phyloP scores from a whole-genome alignment of 2,888 invertebrate genomes.

The Nebria brevicollis region DNA sequence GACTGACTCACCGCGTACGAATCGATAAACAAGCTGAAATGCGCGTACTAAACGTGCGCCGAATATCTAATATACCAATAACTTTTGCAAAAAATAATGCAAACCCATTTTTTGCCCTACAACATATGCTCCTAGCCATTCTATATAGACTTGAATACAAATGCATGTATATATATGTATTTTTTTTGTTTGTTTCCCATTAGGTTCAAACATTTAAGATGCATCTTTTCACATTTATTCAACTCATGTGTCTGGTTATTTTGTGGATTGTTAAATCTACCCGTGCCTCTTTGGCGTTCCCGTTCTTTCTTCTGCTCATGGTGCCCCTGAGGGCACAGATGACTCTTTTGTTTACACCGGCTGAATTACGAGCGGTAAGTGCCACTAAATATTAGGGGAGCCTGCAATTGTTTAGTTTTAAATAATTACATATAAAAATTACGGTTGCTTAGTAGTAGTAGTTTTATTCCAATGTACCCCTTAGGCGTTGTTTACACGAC shows the following conservation, averaged over 20 bases:
- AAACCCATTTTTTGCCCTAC: neutral
- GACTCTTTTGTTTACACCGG: slow-evolving; percentile 77
- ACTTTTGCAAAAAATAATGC: too few relatives aligned
- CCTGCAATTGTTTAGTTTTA: too few relatives aligned
- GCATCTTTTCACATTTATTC: slow-evolving; percentile 90
- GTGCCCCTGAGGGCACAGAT: slow-evolving; percentile 86
- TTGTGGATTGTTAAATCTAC: slow-evolving; percentile 93
- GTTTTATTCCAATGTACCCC: neutral
- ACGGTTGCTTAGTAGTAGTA: neutral
- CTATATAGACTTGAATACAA: neutral
- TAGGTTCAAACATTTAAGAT: slow-evolving; percentile 90
- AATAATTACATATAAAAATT: too few relatives aligned
- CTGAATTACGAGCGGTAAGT: slow-evolving; percentile 87
- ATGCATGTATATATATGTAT: neutral
- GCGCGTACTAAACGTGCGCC: slow-evolving; percentile 36
- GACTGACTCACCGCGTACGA: slow-evolving; percentile 23
- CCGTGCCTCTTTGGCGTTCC: slow-evolving; percentile 87
- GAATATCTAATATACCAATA: slow-evolving; percentile 7
- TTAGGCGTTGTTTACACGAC: too few relatives aligned
- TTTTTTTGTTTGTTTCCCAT: slow-evolving; percentile 51
- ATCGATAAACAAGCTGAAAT: slow-evolving; percentile 37
- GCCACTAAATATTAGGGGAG: slow-evolving; percentile 19
- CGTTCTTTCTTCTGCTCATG: slow-evolving; percentile 92
- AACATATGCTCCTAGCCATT: neutral
- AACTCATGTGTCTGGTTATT: slow-evolving; percentile 79